Percentiles rank a stretch among this genome's conserved stretches.
These are phyloP conservation scores for Chironomus striatipennis DNA, from an alignment of 1,140 invertebrate genomes.

Conservation along the genomic window DNA sequence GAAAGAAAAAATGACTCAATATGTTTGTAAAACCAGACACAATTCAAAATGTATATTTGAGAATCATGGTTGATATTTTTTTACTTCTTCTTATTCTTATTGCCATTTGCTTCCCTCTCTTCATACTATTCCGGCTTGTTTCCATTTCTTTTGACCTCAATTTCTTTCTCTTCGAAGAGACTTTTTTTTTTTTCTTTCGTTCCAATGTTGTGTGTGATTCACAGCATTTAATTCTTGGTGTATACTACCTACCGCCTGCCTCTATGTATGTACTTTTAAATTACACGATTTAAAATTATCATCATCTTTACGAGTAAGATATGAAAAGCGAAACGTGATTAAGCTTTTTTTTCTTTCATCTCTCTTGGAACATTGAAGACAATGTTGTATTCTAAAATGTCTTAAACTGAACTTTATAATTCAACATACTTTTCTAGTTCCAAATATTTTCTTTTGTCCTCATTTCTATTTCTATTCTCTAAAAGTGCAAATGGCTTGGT, in stretches of 20 bases:
- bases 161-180: neutral
- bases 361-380: neutral
- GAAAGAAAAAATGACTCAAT: conserved; percentile 11
- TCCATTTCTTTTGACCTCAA: conserved; percentile 22
- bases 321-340: too few relatives aligned
- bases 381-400: neutral
- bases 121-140: neutral
- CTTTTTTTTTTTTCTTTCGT: neutral
- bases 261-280: neutral
- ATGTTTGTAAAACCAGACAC: conserved; percentile 1
- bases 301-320: neutral
- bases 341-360: too few relatives aligned
- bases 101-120: neutral
- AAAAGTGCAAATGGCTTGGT: neutral
- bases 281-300: neutral
- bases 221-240: neutral
- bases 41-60: conserved; percentile 10
- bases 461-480: neutral
- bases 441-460: neutral
- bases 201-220: neutral
- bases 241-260: neutral
- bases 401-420: neutral
- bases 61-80: neutral
- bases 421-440: neutral
- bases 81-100: neutral